phyloP scores from a whole-genome alignment of 2,113 vertebrate species.

The Mionectes macconnelli region DNA sequence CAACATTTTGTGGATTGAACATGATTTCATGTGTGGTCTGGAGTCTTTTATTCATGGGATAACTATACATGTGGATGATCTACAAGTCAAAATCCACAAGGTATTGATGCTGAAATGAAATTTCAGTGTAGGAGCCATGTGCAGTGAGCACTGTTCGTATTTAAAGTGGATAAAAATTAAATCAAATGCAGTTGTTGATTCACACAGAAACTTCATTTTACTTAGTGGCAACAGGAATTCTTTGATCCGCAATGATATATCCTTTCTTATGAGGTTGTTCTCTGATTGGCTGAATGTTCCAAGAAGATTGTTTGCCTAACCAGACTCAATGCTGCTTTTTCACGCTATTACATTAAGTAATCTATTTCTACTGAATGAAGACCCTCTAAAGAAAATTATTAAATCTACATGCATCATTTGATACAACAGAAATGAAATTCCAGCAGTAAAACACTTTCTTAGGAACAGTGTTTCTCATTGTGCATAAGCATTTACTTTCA shows the following conservation, averaged over 20 bases:
- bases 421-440: slow-evolving; percentile 22
- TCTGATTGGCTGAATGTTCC: not conserved
- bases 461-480: slow-evolving; percentile 10
- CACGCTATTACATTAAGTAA: not conserved
- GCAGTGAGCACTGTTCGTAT: not conserved
- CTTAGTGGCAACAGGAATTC: not conserved
- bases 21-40: not conserved
- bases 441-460: slow-evolving; percentile 14
- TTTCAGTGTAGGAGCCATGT: not conserved
- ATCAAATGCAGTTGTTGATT: not conserved
- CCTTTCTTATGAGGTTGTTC: not conserved
- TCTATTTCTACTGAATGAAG: slow-evolving; percentile 6
- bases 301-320: not conserved
- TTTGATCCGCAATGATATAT: not conserved
- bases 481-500: slow-evolving; percentile 17
- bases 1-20: not conserved
- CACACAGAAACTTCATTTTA: not conserved
- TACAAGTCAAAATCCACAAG: not conserved
- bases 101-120: not conserved
- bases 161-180: not conserved
- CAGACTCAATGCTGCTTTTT: not conserved
- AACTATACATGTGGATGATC: not conserved
- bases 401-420: slow-evolving; percentile 38
- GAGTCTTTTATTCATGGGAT: not conserved
- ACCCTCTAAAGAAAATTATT: slow-evolving; percentile 43